Base-by-base conservation (phyloP, 2,888 invertebrate genomes). In the Euphydryas editha region DNA sequence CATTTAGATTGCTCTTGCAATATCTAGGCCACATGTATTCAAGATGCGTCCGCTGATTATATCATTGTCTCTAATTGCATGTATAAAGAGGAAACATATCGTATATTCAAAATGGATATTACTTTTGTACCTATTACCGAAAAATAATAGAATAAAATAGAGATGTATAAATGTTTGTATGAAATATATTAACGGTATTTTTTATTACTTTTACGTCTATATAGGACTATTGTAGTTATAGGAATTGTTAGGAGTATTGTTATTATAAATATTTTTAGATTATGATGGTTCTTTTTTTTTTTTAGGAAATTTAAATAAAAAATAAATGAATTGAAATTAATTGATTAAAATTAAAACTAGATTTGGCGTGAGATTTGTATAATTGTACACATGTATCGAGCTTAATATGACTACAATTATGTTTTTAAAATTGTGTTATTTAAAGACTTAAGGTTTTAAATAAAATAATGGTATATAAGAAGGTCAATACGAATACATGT, bases 1-100 rank as follows among this genome's bases (percentile, higher is more conserved):
- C 42, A 20, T 56, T 62, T 39, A 20, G 39, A 64, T 60, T 70
- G 71, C 67, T 70, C 63, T 72, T 65, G 54, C 65, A 6, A 15
- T 70, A 72, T 72, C 70, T 72, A 64, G 71, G 70, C 44, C 71
- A 69, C 66, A 67, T 47, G 66, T 66, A 67, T 65, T 66, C 70
- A 57, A 68, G 70, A 68, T 70, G 68, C 64, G 61, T 63, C 62
- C 67, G 62, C 56, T 62, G 70, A 72, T 72, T 72, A 68, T 62
- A 61, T 67, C 61, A 72, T 68, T 68, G 70, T 59, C 59, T 59
- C 64, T 69, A 66, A 69, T 69, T 65, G 65, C 54, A 57, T 59
- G 21, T 61, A 62, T 59, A 59, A 62, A 58, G 65, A 64, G 64
- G 64, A 59, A 64, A 57, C 54, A 63, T n/a, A n/a, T 49, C 17